phyloP scores from a whole-genome alignment of 2,888 invertebrate species.

The Lampropteryx suffumata region DNA sequence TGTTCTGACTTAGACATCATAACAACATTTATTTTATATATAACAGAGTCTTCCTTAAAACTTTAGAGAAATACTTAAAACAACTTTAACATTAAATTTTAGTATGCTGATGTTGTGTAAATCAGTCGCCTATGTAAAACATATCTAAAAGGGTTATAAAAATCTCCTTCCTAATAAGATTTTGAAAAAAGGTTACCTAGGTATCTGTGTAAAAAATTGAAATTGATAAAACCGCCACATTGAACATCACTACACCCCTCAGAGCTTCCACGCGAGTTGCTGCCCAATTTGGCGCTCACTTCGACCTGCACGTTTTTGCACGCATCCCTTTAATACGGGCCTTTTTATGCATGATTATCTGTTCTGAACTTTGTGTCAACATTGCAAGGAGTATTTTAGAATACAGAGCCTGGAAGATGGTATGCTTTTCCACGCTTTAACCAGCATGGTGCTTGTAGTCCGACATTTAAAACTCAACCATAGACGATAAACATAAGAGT shows the following conservation, averaged over 20 bases:
- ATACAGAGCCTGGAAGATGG: slow-evolving; percentile 6
- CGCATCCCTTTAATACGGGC: slow-evolving; percentile 56
- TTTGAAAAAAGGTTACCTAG: neutral
- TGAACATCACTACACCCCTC: slow-evolving; percentile 39
- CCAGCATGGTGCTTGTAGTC: slow-evolving; percentile 12
- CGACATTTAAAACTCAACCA: slow-evolving; percentile 3
- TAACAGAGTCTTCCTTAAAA: too few relatives aligned
- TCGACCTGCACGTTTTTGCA: slow-evolving; percentile 61
- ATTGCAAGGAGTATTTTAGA: neutral
- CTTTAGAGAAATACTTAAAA: too few relatives aligned
- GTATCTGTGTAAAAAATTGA: neutral
- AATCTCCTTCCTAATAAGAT: too few relatives aligned
- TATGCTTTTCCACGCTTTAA: slow-evolving; percentile 16
- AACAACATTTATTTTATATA: too few relatives aligned
- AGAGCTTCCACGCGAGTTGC: slow-evolving; percentile 57
- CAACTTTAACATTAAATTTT: too few relatives aligned
- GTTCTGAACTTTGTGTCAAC: slow-evolving; percentile 3
- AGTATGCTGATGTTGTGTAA: too few relatives aligned
- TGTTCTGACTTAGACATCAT: too few relatives aligned
- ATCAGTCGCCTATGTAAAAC: too few relatives aligned
- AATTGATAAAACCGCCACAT: slow-evolving; percentile 26
- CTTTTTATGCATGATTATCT: slow-evolving; percentile 14
- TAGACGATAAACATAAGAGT: slow-evolving; percentile 1
- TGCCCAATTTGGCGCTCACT: slow-evolving; percentile 61
- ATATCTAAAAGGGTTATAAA: too few relatives aligned